Base-by-base conservation (phyloP, 2,113 vertebrate species). In the Gadus macrocephalus region DNA sequence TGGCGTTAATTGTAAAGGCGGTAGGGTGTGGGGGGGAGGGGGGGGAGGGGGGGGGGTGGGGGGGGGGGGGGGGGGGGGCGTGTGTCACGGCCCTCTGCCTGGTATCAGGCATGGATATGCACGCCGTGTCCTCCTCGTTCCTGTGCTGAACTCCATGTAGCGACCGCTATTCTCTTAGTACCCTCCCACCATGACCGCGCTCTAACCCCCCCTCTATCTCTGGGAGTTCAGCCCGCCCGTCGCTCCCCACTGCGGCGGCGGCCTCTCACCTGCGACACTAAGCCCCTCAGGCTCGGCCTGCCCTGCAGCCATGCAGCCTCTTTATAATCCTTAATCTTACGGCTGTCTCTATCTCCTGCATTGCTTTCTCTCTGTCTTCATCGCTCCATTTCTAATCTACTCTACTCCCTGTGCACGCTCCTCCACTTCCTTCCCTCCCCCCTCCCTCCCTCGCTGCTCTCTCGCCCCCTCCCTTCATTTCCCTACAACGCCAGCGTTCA, bases 261-360 rank as follows among this genome's bases (percentile, higher is more conserved):
- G 81, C 80, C 75, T 84, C 78, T 80, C 84, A 86, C 87, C 83
- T 82, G 79, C 81, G 81, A 49, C 77, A 83, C 83, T 82, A 81
- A 79, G 78, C 70, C 75, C 68, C 67, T 66, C 66, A 17, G 5
- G 56, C 73, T 75, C 77, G 62, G 35, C 38, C 72, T 82, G 69
- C 58, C 68, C 64, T 62, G n/a, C 15, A 72, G 67, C 55, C 58
- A 2, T 15, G 22, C 75, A 66, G 22, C 76, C 68, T 74, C 62
- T 27, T 38, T 65, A 64, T 82, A 85, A 88, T 83, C 78, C 84
- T 69, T 80, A 81, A 86, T 82, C 79, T 81, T 70, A 71, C 67
- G 66, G 64, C 59, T 58, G 35, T 77, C 81, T 75, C 71, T 72
- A 71, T 74, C 61, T 35, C 17, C 28, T 15, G 53, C 79, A n/a